Percentiles rank a stretch among this genome's conserved stretches.
Evolutionary conservation across 2,888 invertebrate genomes (phyloP).

Genomic region (Seira ritae): DNA sequence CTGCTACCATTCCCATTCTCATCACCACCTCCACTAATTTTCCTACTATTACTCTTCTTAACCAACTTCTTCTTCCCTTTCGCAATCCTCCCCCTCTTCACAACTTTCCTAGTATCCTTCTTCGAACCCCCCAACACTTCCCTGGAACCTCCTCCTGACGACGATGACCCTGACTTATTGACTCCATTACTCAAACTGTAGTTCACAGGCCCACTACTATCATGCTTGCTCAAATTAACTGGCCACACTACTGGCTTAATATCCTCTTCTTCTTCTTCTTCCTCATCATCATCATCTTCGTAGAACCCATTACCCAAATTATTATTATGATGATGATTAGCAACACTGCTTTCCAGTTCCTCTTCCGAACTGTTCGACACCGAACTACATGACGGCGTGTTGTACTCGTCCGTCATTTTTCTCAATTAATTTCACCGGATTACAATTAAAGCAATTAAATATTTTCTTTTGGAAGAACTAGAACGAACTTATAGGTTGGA

Average conservation of each 20-base stretch:
- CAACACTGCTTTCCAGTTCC: slow-evolving; percentile 13
- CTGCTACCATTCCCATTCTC: background rate
- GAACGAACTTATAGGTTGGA: no score
- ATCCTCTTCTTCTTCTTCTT: background rate
- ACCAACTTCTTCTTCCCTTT: no score
- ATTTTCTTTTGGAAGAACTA: no score
- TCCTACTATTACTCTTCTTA: background rate
- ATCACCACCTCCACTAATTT: background rate
- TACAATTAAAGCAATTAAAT: no score
- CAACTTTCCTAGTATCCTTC: no score
- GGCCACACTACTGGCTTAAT: no score
- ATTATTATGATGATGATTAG: background rate
- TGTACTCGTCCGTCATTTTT: slow-evolving; percentile 41
- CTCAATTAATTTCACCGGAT: background rate
- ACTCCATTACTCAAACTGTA: background rate
- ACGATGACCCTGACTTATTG: background rate
- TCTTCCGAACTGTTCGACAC: slow-evolving; percentile 27
- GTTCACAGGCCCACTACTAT: slow-evolving; percentile 10
- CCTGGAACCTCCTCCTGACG: background rate
- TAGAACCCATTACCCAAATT: slow-evolving; percentile 25
- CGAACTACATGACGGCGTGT: no score
- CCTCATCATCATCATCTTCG: slow-evolving; percentile 33
- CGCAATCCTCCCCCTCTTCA: no score
- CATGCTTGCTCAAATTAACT: slow-evolving; percentile 22
- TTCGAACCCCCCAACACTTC: no score